A percentile compares a stretch with the other conserved stretches of the same genome.
Conservation (phyloP, 1,140 invertebrate genomes). For the Pseudomyrmex concolor region DNA sequence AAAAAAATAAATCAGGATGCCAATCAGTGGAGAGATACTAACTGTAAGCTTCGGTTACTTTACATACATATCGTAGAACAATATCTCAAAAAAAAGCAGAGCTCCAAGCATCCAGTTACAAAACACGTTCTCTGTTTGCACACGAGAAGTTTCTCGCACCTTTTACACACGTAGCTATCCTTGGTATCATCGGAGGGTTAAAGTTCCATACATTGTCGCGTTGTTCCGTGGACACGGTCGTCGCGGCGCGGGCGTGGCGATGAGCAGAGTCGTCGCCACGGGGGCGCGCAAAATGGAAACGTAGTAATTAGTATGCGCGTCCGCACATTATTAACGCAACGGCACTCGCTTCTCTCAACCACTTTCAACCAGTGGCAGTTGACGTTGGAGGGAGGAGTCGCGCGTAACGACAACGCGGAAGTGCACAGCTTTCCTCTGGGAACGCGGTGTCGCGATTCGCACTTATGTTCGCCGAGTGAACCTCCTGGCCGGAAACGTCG, state of each 20-base stretch:
- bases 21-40: too few relatives aligned
- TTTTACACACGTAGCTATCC: background rate
- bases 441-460: conserved; percentile 82
- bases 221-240: background rate
- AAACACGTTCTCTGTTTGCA: background rate
- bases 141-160: background rate
- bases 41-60: too few relatives aligned
- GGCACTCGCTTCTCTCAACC: conserved; percentile 70
- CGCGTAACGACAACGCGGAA: conserved; percentile 41
- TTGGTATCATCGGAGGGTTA: background rate
- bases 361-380: conserved; percentile 54
- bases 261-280: conserved; percentile 25
- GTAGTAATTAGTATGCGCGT: conserved; percentile 84
- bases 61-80: too few relatives aligned
- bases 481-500: conserved; percentile 64
- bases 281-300: conserved; percentile 79
- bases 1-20: too few relatives aligned
- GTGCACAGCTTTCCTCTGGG: conserved; percentile 22
- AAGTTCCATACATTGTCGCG: background rate
- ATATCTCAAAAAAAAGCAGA: too few relatives aligned
- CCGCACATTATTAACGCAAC: conserved; percentile 80
- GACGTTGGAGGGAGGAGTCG: background rate
- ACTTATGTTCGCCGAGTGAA: conserved; percentile 82
- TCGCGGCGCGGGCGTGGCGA: conserved; percentile 14
- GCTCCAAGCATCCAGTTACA: too few relatives aligned